phyloP scores from a whole-genome alignment of 2,113 vertebrate species.

The Mesoclemmys tuberculata region DNA sequence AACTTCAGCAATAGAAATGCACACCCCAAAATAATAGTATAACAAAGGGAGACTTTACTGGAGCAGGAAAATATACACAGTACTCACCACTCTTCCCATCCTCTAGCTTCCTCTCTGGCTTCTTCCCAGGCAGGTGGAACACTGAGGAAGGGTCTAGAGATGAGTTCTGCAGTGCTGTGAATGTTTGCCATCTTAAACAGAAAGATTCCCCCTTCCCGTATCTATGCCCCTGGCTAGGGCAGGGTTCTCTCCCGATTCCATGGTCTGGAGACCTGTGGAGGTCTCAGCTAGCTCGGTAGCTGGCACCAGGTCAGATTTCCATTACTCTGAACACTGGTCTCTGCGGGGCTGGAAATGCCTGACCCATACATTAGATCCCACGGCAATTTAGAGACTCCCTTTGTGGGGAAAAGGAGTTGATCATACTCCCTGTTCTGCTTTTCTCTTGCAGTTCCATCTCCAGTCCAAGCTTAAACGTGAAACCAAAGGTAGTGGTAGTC shows the following conservation, averaged over 20 bases:
- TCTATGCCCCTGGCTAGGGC: too few species aligned
- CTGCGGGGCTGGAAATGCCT: not conserved
- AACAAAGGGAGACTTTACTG: not conserved
- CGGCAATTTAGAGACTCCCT: not conserved
- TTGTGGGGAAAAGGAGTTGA: not conserved
- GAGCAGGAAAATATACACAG: not conserved
- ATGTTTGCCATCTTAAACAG: not conserved
- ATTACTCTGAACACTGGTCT: not conserved
- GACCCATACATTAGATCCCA: not conserved
- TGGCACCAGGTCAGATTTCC: not conserved
- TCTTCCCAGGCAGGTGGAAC: not conserved
- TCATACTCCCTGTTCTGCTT: not conserved
- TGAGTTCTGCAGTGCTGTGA: not conserved
- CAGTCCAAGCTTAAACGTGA: not conserved
- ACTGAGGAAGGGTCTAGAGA: not conserved
- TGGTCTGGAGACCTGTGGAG: not conserved
- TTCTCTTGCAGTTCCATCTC: not conserved
- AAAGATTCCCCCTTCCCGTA: not conserved
- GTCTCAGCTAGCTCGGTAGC: not conserved
- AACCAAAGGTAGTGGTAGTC: not conserved
- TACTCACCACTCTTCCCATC: not conserved
- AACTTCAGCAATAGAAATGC: not conserved
- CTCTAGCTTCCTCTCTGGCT: not conserved
- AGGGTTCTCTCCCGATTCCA: not conserved
- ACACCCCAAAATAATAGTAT: not conserved